Percentiles rank a stretch among this genome's conserved stretches.
Evolutionary conservation across 2,113 vertebrate species (phyloP).

Genomic region (Marmota monax): DNA sequence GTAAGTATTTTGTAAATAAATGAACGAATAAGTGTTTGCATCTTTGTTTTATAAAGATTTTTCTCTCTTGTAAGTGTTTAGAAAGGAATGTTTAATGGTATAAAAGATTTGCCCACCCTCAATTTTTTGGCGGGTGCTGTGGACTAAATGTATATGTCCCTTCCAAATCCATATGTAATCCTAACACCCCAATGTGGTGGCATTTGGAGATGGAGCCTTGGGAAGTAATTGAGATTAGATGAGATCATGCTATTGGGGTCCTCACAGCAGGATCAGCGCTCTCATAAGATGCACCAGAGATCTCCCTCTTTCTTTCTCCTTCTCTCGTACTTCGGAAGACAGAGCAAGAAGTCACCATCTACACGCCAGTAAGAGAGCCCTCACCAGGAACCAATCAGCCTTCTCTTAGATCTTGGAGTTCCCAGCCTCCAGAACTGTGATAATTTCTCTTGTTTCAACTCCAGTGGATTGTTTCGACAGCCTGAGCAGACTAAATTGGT

Average conservation of each 20-base stretch:
- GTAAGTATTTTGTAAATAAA: neutral
- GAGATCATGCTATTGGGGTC: neutral
- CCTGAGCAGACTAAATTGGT: neutral
- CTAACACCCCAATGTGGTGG: fast-evolving
- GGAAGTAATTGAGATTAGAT: neutral
- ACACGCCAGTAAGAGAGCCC: neutral
- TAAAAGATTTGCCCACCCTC: neutral
- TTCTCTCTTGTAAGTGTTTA: neutral
- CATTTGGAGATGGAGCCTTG: neutral
- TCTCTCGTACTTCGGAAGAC: neutral
- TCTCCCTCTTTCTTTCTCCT: neutral
- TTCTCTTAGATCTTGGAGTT: neutral
- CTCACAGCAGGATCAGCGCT: fast-evolving
- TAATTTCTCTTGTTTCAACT: neutral
- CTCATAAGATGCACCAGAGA: neutral
- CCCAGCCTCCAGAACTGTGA: neutral
- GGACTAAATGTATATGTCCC: neutral
- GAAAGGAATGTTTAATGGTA: neutral
- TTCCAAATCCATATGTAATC: neutral
- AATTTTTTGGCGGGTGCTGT: neutral
- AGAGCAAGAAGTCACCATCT: neutral
- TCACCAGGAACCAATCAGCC: neutral
- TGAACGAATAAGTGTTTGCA: too few relatives aligned
- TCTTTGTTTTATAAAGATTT: neutral
- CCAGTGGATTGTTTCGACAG: neutral